Percentiles rank a stretch among this genome's conserved stretches.
These are phyloP conservation scores for Cladorhizidae sp. DNA, from an alignment of 37 sponge, comb jelly and placozoan genomes.

Conservation along the genomic window DNA sequence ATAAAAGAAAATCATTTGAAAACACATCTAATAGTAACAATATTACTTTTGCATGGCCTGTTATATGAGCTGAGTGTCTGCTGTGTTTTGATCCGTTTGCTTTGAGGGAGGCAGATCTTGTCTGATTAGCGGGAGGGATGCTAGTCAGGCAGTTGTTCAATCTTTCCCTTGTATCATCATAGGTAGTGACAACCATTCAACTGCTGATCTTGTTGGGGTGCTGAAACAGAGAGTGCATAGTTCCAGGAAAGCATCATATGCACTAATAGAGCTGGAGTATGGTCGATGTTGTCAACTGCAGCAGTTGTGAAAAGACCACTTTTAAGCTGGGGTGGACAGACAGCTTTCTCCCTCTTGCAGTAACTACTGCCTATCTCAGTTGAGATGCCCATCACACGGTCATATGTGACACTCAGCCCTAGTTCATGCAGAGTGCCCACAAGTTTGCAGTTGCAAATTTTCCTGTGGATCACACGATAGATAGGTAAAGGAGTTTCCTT, in stretches of 20 bases:
- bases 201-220: background rate
- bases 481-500: background rate
- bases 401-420: constrained; percentile 17
- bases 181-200: background rate
- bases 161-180: background rate
- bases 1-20: background rate
- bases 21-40: constrained; percentile 10
- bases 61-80: background rate
- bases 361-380: too few species aligned
- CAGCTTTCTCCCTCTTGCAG: background rate
- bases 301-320: constrained; percentile 30
- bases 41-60: too few species aligned
- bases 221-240: constrained; percentile 21
- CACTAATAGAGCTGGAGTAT: constrained; percentile 26
- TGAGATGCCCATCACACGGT: constrained; percentile 16
- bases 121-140: constrained; percentile 9
- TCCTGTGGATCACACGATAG: background rate
- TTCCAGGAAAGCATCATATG: constrained; percentile 34
- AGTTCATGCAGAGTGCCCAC: constrained; percentile 18
- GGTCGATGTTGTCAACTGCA: constrained; percentile 45
- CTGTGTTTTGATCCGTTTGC: background rate
- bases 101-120: background rate
- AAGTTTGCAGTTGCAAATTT: too few species aligned
- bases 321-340: background rate
- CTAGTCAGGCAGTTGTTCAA: constrained; percentile 15